Conservation (phyloP, 1,140 invertebrate genomes). For the Orius laevigatus region DNA sequence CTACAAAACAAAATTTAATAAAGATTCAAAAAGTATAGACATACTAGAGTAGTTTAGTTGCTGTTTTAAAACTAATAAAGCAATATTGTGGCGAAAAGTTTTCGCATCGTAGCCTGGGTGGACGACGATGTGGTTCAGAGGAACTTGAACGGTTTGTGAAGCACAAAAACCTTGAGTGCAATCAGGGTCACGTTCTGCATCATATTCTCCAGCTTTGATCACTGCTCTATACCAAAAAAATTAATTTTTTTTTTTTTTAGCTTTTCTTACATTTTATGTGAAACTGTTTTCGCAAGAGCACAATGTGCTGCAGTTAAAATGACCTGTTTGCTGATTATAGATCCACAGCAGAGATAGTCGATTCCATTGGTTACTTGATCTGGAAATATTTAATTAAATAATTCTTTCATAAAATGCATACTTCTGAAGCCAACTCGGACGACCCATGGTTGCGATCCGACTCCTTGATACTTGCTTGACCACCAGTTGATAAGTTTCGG, state of each 20-base stretch:
- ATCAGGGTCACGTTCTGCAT: conserved; percentile 40
- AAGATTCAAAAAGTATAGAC: conserved; percentile 13
- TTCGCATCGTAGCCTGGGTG: conserved; percentile 49
- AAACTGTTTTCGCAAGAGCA: conserved; percentile 45
- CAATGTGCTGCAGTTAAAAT: conserved; percentile 55
- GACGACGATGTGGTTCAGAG: conserved; percentile 44
- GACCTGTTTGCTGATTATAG: conserved; percentile 40
- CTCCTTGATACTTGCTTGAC: conserved; percentile 40
- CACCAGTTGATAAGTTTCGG: conserved; percentile 27
- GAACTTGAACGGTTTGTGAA: conserved; percentile 40
- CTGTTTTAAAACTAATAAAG: conserved; percentile 41
- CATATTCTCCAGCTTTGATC: conserved; percentile 47
- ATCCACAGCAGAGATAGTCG: conserved; percentile 49
- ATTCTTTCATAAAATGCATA: conserved; percentile 22
- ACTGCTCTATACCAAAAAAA: conserved; percentile 29
- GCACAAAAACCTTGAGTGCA: conserved; percentile 50
- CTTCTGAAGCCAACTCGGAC: conserved; percentile 47
- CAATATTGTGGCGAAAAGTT: conserved; percentile 49
- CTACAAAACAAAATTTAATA: conserved; percentile 24
- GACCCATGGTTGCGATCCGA: conserved; percentile 48
- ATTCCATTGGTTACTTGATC: conserved; percentile 40
- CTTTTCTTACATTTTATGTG: conserved; percentile 42
- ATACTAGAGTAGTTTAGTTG: conserved; percentile 49
- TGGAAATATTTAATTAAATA: conserved; percentile 22
- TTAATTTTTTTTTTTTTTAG: background rate